Percentiles rank a stretch among this genome's conserved stretches.
These are phyloP conservation scores for Nyleta sp. DNA, from an alignment of 2,888 invertebrate genomes.

Conservation along the genomic window DNA sequence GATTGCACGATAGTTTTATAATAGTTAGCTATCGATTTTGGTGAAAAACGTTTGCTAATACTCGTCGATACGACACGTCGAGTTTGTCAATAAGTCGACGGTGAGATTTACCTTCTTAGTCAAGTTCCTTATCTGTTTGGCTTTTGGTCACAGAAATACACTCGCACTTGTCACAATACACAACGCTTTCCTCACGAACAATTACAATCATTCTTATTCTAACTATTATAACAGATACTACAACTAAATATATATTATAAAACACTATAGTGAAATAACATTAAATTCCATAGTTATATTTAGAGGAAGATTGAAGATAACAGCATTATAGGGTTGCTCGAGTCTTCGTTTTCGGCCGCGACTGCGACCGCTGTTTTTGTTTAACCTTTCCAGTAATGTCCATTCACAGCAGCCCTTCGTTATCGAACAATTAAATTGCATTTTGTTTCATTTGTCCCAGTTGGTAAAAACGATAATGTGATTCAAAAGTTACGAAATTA, in stretches of 20 bases:
- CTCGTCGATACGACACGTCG: constrained; percentile 62
- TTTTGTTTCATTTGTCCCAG: constrained; percentile 9
- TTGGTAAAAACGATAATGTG: constrained; percentile 28
- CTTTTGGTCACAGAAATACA: constrained; percentile 81
- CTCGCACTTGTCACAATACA: constrained; percentile 80
- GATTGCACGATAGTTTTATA: constrained; percentile 71
- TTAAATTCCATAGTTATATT: constrained; percentile 20
- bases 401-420: constrained; percentile 11
- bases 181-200: constrained; percentile 75
- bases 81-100: constrained; percentile 66
- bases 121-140: constrained; percentile 78
- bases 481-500: constrained; percentile 27
- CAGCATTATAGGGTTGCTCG: constrained; percentile 20
- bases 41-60: constrained; percentile 63
- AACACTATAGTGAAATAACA: constrained; percentile 39
- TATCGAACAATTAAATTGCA: constrained; percentile 9
- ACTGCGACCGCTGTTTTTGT: background rate
- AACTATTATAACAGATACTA: constrained; percentile 48
- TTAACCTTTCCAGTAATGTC: background rate
- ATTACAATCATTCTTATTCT: constrained; percentile 54
- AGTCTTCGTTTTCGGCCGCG: constrained; percentile 1
- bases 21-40: constrained; percentile 68
- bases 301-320: constrained; percentile 55
- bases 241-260: constrained; percentile 43
- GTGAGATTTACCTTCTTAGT: constrained; percentile 72